These are phyloP conservation scores for Austrolebias charrua DNA, from an alignment of 2,797 vertebrate genomes.

Conservation along the genomic window DNA sequence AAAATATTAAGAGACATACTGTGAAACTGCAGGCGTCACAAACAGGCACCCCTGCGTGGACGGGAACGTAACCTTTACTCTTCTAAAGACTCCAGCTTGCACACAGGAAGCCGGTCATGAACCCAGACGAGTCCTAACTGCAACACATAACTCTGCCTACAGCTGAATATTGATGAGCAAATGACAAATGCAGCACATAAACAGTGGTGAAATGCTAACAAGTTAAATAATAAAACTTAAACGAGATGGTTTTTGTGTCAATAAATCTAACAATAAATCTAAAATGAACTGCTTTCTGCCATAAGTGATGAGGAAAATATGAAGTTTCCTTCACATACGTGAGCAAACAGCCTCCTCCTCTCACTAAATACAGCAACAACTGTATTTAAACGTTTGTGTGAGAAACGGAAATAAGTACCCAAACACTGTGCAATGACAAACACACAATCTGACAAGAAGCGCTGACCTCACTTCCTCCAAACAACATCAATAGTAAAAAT, in stretches of 20 bases:
- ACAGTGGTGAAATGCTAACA: too few species aligned
- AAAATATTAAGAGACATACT: slow-evolving; percentile 72
- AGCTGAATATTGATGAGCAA: slow-evolving; percentile 10
- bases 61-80: slow-evolving; percentile 63
- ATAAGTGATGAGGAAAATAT: too few species aligned
- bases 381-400: slow-evolving; percentile 1
- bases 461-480: slow-evolving; percentile 66
- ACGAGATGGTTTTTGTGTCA: too few species aligned
- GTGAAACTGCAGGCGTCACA: slow-evolving; percentile 56
- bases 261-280: too few species aligned
- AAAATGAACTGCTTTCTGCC: too few species aligned
- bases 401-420: slow-evolving; percentile 19
- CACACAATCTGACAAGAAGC: slow-evolving; percentile 35
- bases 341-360: slow-evolving; percentile 1
- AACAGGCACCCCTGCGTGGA: slow-evolving; percentile 52
- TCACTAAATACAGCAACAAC: slow-evolving; percentile 11
- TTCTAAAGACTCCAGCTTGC: slow-evolving; percentile 48
- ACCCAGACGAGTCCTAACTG: slow-evolving; percentile 18
- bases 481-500: slow-evolving; percentile 67
- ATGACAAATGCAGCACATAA: background rate
- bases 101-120: slow-evolving; percentile 37
- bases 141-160: background rate
- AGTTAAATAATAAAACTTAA: too few species aligned
- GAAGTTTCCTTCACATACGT: slow-evolving; percentile 1
- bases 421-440: slow-evolving; percentile 20